These are phyloP conservation scores for Vanessa atalanta DNA, from an alignment of 1,140 invertebrate species.

Conservation along the genomic window DNA sequence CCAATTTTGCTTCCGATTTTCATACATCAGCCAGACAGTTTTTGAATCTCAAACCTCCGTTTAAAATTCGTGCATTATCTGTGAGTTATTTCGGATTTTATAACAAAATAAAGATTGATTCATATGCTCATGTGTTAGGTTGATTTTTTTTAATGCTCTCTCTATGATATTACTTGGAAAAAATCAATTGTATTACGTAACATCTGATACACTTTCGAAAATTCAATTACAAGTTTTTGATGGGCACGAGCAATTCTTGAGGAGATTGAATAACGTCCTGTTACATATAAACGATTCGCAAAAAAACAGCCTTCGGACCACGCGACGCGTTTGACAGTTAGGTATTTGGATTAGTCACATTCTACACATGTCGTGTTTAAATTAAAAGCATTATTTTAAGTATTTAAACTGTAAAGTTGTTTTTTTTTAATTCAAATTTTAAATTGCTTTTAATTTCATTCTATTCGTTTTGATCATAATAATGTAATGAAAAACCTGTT, in stretches of 20 bases:
- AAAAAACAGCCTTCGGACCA: not conserved
- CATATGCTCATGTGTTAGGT: not conserved
- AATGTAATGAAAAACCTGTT: no score
- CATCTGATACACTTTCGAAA: slow-evolving; percentile 18
- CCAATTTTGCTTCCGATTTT: no score
- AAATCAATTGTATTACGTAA: not conserved
- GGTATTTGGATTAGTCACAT: slow-evolving; percentile 5
- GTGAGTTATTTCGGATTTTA: no score
- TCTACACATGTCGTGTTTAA: not conserved
- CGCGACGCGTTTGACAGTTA: slow-evolving; percentile 3
- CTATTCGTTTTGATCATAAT: not conserved
- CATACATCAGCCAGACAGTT: no score
- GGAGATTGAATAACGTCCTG: slow-evolving; percentile 17
- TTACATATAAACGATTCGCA: slow-evolving; percentile 7
- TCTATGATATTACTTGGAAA: not conserved
- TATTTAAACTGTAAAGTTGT: not conserved
- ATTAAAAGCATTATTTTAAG: not conserved
- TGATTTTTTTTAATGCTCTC: not conserved
- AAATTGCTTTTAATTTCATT: not conserved
- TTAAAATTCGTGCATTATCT: no score
- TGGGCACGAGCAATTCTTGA: not conserved
- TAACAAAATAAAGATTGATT: not conserved
- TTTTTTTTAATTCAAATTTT: not conserved
- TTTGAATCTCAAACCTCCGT: no score
- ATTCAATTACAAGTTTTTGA: slow-evolving; percentile 13